These are phyloP conservation scores for Garra rufa DNA, from an alignment of 2,113 vertebrate genomes.

Conservation along the genomic window DNA sequence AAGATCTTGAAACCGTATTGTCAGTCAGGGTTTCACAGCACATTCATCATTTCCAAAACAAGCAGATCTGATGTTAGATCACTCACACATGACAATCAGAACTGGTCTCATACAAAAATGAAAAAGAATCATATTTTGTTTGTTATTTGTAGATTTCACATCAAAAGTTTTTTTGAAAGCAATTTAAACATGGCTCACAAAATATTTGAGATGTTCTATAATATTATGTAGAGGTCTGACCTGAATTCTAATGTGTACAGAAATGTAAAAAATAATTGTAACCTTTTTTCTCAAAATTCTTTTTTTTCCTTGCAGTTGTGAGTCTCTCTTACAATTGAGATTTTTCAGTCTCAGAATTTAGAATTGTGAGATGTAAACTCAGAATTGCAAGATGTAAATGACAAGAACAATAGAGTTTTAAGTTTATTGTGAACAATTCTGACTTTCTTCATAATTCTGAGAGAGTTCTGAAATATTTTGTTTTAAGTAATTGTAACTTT, in stretches of 20 bases:
- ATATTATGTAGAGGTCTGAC: neutral
- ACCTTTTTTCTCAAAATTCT: neutral
- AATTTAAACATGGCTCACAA: neutral
- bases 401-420: too few relatives aligned
- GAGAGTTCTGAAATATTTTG: too few relatives aligned
- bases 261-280: too few relatives aligned
- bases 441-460: too few relatives aligned
- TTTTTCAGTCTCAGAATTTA: neutral
- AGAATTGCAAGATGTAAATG: too few relatives aligned
- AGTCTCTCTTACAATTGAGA: too few relatives aligned
- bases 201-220: neutral
- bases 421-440: too few relatives aligned
- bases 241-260: neutral
- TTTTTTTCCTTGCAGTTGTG: too few relatives aligned
- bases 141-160: neutral
- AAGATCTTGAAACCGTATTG: neutral
- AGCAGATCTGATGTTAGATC: conserved; percentile 2
- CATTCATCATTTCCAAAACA: neutral
- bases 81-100: conserved; percentile 24
- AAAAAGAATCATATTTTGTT: neutral
- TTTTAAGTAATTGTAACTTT: neutral
- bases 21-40: conserved; percentile 22
- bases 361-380: too few relatives aligned
- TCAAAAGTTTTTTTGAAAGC: neutral
- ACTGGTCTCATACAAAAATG: neutral